Percentiles rank a stretch among this genome's conserved stretches.
Evolutionary conservation across 2,113 vertebrate genomes (phyloP).

Genomic region (Cinclus cinclus): DNA sequence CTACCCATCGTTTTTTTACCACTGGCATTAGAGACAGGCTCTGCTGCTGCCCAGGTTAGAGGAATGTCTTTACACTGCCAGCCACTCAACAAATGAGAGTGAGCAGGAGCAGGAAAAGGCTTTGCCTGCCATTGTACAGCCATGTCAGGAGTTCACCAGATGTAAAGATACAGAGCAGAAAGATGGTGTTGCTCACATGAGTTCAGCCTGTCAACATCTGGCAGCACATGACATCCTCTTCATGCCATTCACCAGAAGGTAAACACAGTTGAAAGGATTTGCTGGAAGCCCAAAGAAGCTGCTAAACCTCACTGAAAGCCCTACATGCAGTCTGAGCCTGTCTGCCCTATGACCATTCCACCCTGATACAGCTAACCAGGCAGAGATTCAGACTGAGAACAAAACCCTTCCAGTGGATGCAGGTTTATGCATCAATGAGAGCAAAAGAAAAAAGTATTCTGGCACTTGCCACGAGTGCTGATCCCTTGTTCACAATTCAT

Average conservation of each 20-base stretch:
- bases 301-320: background rate
- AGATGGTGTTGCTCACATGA: background rate
- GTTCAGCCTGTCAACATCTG: background rate
- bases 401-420: background rate
- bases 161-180: background rate
- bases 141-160: background rate
- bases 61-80: background rate
- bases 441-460: background rate
- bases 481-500: background rate
- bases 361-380: background rate
- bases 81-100: fast-evolving
- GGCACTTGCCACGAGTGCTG: background rate
- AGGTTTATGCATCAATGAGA: background rate
- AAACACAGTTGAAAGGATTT: background rate
- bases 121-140: background rate
- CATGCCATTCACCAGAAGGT: background rate
- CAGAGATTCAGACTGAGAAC: background rate
- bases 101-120: background rate
- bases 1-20: background rate
- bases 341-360: fast-evolving
- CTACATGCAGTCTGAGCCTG: fast-evolving
- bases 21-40: background rate
- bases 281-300: background rate
- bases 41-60: background rate
- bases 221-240: background rate